Conservation (phyloP, 2,888 invertebrate species). For the Dryobotodes eremita region DNA sequence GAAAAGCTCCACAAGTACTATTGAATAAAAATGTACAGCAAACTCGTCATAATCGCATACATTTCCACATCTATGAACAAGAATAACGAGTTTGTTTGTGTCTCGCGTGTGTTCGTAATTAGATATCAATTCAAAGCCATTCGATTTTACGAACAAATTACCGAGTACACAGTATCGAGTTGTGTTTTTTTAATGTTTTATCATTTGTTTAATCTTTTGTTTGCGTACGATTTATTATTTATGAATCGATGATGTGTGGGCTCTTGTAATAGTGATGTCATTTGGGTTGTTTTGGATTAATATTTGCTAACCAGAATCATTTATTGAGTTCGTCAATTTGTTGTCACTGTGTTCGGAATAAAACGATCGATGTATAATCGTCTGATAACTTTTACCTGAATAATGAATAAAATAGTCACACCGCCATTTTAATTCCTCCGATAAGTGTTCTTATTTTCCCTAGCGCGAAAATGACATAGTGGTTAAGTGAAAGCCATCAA, state of each 20-base stretch:
- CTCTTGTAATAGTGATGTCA: constrained; percentile 20
- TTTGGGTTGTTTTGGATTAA: not conserved
- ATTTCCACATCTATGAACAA: constrained; percentile 74
- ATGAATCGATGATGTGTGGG: constrained; percentile 40
- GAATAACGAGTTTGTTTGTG: constrained; percentile 75
- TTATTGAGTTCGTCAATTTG: not conserved
- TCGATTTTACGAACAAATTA: constrained; percentile 65
- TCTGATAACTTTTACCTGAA: no score
- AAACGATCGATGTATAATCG: not conserved
- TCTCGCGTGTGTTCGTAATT: constrained; percentile 66
- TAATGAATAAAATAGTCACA: no score
- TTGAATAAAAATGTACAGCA: constrained; percentile 52
- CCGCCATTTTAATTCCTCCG: no score
- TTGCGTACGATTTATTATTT: constrained; percentile 43
- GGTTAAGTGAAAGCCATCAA: not conserved
- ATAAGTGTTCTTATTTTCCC: no score
- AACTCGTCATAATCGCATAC: constrained; percentile 67
- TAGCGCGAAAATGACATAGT: no score
- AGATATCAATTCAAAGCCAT: constrained; percentile 66
- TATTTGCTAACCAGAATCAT: not conserved
- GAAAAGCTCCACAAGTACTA: constrained; percentile 36
- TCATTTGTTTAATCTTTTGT: constrained; percentile 54
- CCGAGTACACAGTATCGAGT: constrained; percentile 41
- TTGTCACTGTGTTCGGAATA: not conserved
- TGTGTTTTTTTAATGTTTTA: constrained; percentile 48